A percentile compares a stretch with the other conserved stretches of the same genome.
These are phyloP conservation scores for Brachionus manjavacas DNA, from an alignment of 1,140 invertebrate genomes.

Conservation along the genomic window DNA sequence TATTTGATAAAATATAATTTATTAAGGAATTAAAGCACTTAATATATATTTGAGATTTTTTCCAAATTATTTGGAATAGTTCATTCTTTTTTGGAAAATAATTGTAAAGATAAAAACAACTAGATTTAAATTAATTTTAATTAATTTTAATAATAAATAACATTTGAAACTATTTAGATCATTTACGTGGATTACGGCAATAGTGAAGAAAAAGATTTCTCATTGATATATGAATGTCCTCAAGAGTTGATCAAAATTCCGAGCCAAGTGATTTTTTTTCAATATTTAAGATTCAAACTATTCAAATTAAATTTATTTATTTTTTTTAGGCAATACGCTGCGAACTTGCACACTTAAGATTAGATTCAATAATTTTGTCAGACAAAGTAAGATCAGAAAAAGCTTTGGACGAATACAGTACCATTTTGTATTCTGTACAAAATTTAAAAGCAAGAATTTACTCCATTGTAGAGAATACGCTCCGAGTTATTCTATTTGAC, in stretches of 20 bases:
- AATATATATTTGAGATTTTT: too few species aligned
- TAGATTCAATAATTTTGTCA: not conserved
- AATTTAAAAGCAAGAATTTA: constrained; percentile 28
- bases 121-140: not conserved
- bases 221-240: not conserved
- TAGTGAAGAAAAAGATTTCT: constrained; percentile 21
- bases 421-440: not conserved
- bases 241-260: constrained; percentile 1
- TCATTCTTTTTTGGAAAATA: too few species aligned
- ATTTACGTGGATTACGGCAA: constrained; percentile 32
- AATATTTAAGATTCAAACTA: not conserved
- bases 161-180: not conserved
- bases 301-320: too few species aligned
- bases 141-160: not conserved
- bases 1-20: too few species aligned
- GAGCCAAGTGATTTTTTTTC: not conserved
- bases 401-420: not conserved
- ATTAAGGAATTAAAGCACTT: too few species aligned
- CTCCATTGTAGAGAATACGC: constrained; percentile 35
- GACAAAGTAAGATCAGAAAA: not conserved
- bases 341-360: not conserved
- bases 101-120: too few species aligned
- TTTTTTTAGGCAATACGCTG: constrained; percentile 18
- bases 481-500: not conserved
- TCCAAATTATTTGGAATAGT: too few species aligned